phyloP scores from a whole-genome alignment of 2,888 invertebrate genomes.

The Liodrosophila aerea region DNA sequence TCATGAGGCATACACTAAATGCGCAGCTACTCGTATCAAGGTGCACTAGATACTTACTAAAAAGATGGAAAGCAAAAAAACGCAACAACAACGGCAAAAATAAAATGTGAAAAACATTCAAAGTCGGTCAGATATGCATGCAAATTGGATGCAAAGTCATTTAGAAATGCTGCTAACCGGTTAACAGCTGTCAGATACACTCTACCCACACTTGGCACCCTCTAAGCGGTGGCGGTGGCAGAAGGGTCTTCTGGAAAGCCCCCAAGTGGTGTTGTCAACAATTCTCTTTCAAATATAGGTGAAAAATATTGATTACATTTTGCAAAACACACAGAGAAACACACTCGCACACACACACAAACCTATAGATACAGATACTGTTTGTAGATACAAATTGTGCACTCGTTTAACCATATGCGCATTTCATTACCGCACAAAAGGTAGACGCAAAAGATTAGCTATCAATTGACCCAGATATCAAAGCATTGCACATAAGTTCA shows the following conservation, averaged over 20 bases:
- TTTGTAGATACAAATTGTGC: conserved; percentile 22
- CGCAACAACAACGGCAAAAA: background rate
- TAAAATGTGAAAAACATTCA: conserved; percentile 7
- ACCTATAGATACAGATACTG: conserved; percentile 10
- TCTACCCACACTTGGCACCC: background rate
- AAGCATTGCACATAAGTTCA: conserved; percentile 12
- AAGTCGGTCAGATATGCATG: conserved; percentile 48
- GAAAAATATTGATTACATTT: conserved; percentile 46
- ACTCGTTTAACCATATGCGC: conserved; percentile 39
- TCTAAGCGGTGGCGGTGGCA: conserved; percentile 3
- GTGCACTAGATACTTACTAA: conserved; percentile 48
- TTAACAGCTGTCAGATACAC: conserved; percentile 33
- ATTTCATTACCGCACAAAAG: conserved; percentile 50
- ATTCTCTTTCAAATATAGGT: conserved; percentile 32
- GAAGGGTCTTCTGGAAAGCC: background rate
- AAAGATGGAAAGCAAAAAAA: conserved; percentile 3
- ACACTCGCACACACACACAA: conserved; percentile 4
- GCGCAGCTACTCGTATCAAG: conserved; percentile 52
- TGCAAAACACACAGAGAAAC: conserved; percentile 7
- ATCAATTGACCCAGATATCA: conserved; percentile 43
- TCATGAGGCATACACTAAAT: conserved; percentile 53
- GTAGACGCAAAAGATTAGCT: conserved; percentile 45
- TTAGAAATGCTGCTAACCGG: conserved; percentile 45
- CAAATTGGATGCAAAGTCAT: conserved; percentile 48
- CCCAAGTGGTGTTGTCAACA: conserved; percentile 6